Evolutionary conservation across 1,140 invertebrate genomes (phyloP).

Genomic region (Drosophila orena): DNA sequence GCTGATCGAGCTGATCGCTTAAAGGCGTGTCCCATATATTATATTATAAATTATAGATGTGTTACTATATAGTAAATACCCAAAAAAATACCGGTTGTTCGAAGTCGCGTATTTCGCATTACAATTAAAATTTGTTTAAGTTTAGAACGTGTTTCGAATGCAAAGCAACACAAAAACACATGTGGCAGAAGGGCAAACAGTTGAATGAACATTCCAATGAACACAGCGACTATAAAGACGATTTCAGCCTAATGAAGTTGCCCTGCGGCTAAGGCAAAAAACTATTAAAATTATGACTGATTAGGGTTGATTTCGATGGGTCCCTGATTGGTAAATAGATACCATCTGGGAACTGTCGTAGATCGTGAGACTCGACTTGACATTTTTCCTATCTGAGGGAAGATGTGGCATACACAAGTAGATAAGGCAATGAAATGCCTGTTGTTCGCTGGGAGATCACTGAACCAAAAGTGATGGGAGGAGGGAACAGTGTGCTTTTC

Average conservation of each 20-base stretch:
- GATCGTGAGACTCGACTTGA: constrained; percentile 46
- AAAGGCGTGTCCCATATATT: constrained; percentile 65
- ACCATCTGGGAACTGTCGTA: constrained; percentile 6
- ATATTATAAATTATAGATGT: constrained; percentile 49
- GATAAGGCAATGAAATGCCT: constrained; percentile 3
- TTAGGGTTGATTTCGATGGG: constrained; percentile 32
- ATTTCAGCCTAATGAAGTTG: constrained; percentile 38
- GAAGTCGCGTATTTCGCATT: constrained; percentile 62
- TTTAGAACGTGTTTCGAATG: constrained; percentile 78
- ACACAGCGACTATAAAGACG: constrained; percentile 18
- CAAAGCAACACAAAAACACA: constrained; percentile 30
- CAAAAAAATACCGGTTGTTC: constrained; percentile 54
- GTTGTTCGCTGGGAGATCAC: constrained; percentile 36
- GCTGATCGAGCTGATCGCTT: constrained; percentile 41
- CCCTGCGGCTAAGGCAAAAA: constrained; percentile 42
- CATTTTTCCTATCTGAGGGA: constrained; percentile 38
- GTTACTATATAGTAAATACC: constrained; percentile 58
- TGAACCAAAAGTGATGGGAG: constrained; percentile 23
- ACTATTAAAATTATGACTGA: constrained; percentile 58
- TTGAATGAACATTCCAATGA: constrained; percentile 36
- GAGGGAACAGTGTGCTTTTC: constrained; percentile 7
- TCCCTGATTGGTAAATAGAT: constrained; percentile 28
- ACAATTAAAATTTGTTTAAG: constrained; percentile 72
- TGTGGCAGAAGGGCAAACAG: constrained; percentile 60
- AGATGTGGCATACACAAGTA: constrained; percentile 58